Evolutionary conservation across 2,888 invertebrate genomes (phyloP), one percentile per base, ranked within the genome.

Genomic region (Xiphydria camelus): DNA sequence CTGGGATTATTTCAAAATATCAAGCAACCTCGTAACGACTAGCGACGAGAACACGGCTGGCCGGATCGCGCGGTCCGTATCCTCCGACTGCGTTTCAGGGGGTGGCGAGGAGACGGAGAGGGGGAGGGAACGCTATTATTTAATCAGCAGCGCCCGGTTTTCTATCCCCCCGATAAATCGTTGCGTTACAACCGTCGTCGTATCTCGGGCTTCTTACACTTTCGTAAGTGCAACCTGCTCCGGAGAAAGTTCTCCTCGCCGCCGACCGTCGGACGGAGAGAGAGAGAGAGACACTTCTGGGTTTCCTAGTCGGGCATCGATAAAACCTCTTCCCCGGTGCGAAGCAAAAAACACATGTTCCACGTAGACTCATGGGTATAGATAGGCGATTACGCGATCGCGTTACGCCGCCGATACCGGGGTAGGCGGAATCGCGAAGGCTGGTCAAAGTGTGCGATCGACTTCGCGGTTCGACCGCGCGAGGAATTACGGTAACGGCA

Each of bases 221-320:
- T 53, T 58, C 53, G 49, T 51, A 61, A 59, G 58, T 49, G 44
- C 45, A 39, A 53, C 45, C 43, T 47, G 55, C 44, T 58, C 51
- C 14, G 42, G 59, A 59, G 59, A 59, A 59, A 59, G 59, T 61
- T 33, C n/a, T n/a, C n/a, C n/a, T n/a, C 36, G 15, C 31, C 35
- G 44, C 44, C 43, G 37, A 38, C 29, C 38, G 46, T 34, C 37
- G 41, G 10, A 9, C 33, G n/a, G n/a, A n/a, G n/a, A n/a, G n/a
- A n/a, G n/a, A n/a, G n/a, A n/a, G n/a, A n/a, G 26, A 10, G 26
- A 26, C 4, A 17, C 33, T 34, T n/a, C 29, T 46, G 40, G 42
- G 47, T 59, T 61, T 61, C 59, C 61, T 59, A 57, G 45, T 54
- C 43, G 41, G 49, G 49, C 41, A 46, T n/a, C 42, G 53, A 54